Base-by-base conservation (phyloP, 2,888 invertebrate species). In the Nemapogon koenigi region DNA sequence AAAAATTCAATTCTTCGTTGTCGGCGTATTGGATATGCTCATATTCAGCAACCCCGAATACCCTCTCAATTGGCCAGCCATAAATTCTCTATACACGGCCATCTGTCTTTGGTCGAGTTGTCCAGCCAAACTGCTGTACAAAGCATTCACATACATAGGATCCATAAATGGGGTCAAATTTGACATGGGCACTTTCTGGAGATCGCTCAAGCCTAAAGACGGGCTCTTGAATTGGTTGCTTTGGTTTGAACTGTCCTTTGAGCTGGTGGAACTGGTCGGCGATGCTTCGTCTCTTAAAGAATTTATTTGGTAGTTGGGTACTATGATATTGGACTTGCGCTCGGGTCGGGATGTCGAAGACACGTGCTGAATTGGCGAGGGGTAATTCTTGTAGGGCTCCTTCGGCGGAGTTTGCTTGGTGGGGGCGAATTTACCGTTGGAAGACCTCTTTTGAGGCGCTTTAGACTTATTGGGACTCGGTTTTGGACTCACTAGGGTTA, bases 401-500 rank as follows among this genome's bases (percentile, higher is more conserved):
- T 68, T 69, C 0, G 73, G 71, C 0, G 65, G 79, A 0, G 68
- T 57, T 0, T 68, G 57, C 51, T 82, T 83, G 1, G 76, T 67
- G 0, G 71, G 62, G 35, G 78, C 58, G 44, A 81, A 83, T 50
- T 83, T 83, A 0, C 85, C 84, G 37, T 82, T 79, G 1, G 81
- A 69, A 0, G 80, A 68, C 11, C 83, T 53, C 36, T 83, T 84
- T 27, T 81, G 81, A 0, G 72, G 65, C 1, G 59, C 51, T 16
- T 73, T 46, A 3, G 57, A 59, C 0, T 51, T 46, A 0, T 62
- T 66, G 3, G 59, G 66, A 30, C 56, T 60, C 1, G 56, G 57
- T 59, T 57, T 62, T 0, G 83, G 80, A 40, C 76, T 81, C 0
- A 89, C 88, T 43, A 89, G 55, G 0, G 89, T 89, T 16, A 89